phyloP scores from a whole-genome alignment of 2,113 vertebrate genomes.

The Protobothrops flavoviridis region DNA sequence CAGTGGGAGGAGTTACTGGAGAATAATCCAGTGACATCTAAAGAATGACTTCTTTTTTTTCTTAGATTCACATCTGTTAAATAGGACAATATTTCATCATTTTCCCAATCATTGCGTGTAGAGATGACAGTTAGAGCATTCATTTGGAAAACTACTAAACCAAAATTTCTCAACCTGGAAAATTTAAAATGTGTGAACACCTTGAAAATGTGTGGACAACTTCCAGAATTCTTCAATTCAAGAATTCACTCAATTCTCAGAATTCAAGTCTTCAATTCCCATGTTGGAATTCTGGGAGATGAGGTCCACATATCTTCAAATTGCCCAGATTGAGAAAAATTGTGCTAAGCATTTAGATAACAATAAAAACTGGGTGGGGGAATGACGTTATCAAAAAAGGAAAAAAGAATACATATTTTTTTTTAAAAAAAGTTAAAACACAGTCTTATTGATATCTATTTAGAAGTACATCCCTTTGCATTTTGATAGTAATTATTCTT shows the following conservation, averaged over 20 bases:
- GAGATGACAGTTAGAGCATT: neutral
- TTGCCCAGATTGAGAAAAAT: neutral
- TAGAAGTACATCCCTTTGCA: neutral
- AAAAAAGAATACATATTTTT: neutral
- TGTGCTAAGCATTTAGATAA: neutral
- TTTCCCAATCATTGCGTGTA: neutral
- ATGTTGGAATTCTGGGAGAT: neutral
- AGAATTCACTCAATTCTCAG: neutral
- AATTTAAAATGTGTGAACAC: neutral
- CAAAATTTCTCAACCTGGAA: neutral
- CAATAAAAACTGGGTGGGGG: neutral
- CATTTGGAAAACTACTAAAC: neutral
- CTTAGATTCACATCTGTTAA: neutral
- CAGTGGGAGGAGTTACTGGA: accelerated
- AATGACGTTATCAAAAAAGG: neutral
- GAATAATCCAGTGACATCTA: neutral
- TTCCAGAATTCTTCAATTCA: neutral
- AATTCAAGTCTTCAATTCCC: neutral
- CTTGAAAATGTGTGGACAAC: neutral
- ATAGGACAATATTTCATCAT: neutral
- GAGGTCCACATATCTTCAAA: neutral
- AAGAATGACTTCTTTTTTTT: neutral
- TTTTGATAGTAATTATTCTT: neutral
- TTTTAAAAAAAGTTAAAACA: neutral
- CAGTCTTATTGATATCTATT: neutral